Conservation (phyloP, 1,140 invertebrate species). For the Diachasma alloeum region DNA sequence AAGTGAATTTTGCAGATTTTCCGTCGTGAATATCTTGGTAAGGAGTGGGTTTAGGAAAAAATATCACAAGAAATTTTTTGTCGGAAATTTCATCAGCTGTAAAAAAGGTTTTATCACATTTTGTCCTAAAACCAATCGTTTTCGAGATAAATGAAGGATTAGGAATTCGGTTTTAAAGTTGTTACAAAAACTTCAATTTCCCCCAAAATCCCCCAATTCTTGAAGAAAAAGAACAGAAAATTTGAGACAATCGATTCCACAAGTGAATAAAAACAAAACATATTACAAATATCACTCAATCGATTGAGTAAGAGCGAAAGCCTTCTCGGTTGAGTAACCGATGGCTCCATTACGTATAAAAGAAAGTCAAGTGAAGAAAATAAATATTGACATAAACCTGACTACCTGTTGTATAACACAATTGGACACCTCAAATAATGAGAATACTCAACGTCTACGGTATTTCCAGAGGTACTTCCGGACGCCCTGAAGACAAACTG, state of each 20-base stretch:
- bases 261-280: neutral
- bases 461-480: constrained; percentile 55
- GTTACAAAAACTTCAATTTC: too few relatives aligned
- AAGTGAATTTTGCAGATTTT: too few relatives aligned
- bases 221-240: neutral
- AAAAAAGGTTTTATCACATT: too few relatives aligned
- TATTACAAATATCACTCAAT: neutral
- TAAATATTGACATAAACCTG: neutral
- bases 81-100: too few relatives aligned
- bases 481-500: constrained; percentile 57
- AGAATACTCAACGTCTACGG: constrained; percentile 11
- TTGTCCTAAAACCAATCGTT: too few relatives aligned
- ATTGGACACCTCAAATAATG: neutral
- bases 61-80: too few relatives aligned
- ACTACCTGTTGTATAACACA: neutral
- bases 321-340: neutral
- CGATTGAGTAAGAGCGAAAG: neutral
- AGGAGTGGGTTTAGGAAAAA: too few relatives aligned
- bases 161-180: too few relatives aligned
- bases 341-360: neutral
- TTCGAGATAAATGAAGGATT: too few relatives aligned
- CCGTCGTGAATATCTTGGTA: too few relatives aligned
- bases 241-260: neutral
- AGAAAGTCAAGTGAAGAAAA: neutral
- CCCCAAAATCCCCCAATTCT: too few relatives aligned